phyloP scores from a whole-genome alignment of 2,797 vertebrate genomes.

The Trematomus bernacchii region DNA sequence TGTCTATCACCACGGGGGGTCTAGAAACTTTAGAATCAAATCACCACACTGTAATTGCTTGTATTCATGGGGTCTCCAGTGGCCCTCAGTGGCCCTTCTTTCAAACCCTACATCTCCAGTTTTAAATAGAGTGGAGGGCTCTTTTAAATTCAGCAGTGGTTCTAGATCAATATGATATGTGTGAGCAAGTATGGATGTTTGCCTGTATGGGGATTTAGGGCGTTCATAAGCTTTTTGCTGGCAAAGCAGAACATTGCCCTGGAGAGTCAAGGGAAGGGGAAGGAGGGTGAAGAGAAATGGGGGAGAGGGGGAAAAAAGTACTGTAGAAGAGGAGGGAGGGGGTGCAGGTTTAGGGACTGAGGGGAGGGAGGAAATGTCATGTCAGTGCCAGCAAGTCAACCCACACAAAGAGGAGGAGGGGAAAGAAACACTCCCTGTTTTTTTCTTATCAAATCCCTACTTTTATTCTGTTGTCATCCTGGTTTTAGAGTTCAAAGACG shows the following conservation, averaged over 20 bases:
- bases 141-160: neutral
- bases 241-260: slow-evolving; percentile 19
- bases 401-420: slow-evolving; percentile 12
- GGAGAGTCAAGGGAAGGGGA: slow-evolving; percentile 11
- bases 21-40: too few species aligned
- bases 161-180: slow-evolving; percentile 19
- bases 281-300: neutral
- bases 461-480: slow-evolving; percentile 45
- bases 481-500: slow-evolving; percentile 52
- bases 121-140: neutral
- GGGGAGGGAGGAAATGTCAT: slow-evolving; percentile 19
- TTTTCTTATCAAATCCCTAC: slow-evolving; percentile 39
- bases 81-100: neutral
- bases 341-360: neutral
- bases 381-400: slow-evolving; percentile 30
- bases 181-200: slow-evolving; percentile 6
- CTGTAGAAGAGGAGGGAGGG: neutral
- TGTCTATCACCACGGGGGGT: too few species aligned
- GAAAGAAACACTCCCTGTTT: neutral
- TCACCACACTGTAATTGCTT: too few species aligned
- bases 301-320: slow-evolving; percentile 2
- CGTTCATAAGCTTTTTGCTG: slow-evolving; percentile 3
- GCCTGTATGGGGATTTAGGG: neutral
- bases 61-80: too few species aligned
- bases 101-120: neutral